Percentiles rank a stretch among this genome's conserved stretches.
These are phyloP conservation scores for Dryadula phaetusa DNA, from an alignment of 2,888 invertebrate species.

Conservation along the genomic window DNA sequence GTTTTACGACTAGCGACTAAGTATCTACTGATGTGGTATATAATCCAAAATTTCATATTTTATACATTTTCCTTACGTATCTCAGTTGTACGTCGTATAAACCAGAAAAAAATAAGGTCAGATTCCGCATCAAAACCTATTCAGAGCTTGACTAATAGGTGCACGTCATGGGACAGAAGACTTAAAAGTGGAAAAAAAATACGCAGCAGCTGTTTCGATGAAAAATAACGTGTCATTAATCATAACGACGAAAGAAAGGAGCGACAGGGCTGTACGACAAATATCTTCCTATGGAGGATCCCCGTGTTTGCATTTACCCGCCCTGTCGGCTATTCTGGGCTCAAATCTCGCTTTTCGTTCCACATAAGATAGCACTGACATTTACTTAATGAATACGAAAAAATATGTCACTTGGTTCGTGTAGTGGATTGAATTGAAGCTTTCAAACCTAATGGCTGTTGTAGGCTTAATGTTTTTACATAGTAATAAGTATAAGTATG, in stretches of 20 bases:
- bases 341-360: conserved; percentile 31
- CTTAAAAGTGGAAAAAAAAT: conserved; percentile 66
- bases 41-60: not conserved
- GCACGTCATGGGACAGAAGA: conserved; percentile 74
- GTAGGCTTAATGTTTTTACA: not conserved
- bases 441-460: conserved; percentile 16
- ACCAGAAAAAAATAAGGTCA: conserved; percentile 38
- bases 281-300: conserved; percentile 68
- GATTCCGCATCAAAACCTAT: conserved; percentile 63
- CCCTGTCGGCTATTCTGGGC: conserved; percentile 28
- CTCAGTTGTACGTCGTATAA: not conserved
- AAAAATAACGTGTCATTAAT: conserved; percentile 81
- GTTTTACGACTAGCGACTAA: not conserved
- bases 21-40: not conserved
- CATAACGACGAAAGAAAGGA: conserved; percentile 76
- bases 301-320: conserved; percentile 59
- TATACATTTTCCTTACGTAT: conserved; percentile 2
- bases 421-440: conserved; percentile 28
- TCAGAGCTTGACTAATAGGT: conserved; percentile 77
- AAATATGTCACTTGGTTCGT: conserved; percentile 28
- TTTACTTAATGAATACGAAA: conserved; percentile 35
- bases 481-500: not conserved
- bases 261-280: conserved; percentile 74
- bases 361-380: conserved; percentile 31
- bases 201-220: conserved; percentile 78